Evolutionary conservation across 1,140 invertebrate species (phyloP).

Genomic region (Cotesia chilonis): DNA sequence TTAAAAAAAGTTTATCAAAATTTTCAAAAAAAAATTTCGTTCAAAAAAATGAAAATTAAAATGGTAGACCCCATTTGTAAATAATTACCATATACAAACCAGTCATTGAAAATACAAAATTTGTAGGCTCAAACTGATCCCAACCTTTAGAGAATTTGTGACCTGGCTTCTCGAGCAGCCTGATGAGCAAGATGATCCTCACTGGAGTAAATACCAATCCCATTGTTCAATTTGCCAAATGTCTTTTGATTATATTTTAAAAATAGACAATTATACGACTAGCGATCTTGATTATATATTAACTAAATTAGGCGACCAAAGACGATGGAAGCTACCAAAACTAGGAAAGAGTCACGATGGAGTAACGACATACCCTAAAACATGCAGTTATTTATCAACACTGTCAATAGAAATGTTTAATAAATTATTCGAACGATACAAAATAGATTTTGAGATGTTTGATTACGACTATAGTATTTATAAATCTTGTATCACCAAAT

Average conservation of each 20-base stretch:
- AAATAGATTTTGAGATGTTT: slow-evolving; percentile 62
- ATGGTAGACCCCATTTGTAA: not conserved
- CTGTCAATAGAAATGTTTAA: slow-evolving; percentile 48
- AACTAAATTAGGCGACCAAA: slow-evolving; percentile 45
- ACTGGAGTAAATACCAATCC: slow-evolving; percentile 58
- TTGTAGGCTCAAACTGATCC: slow-evolving; percentile 58
- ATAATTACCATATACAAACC: not conserved
- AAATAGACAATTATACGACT: slow-evolving; percentile 54
- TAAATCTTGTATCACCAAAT: slow-evolving; percentile 31
- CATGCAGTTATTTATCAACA: slow-evolving; percentile 58
- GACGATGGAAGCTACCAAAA: slow-evolving; percentile 45
- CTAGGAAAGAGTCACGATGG: slow-evolving; percentile 49
- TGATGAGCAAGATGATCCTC: slow-evolving; percentile 53
- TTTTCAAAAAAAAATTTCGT: too few species aligned
- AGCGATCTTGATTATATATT: slow-evolving; percentile 52
- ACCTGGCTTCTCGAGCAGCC: slow-evolving; percentile 55
- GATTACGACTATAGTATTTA: slow-evolving; percentile 54
- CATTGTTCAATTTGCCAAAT: slow-evolving; percentile 59
- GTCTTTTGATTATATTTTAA: slow-evolving; percentile 56
- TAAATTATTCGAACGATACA: slow-evolving; percentile 56
- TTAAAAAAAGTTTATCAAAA: not conserved
- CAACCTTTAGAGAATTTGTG: slow-evolving; percentile 61
- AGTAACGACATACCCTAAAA: slow-evolving; percentile 48
- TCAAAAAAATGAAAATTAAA: too few species aligned
- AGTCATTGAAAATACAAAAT: not conserved